Conservation (phyloP, 2,113 vertebrate genomes). For the Callionymus lyra region DNA sequence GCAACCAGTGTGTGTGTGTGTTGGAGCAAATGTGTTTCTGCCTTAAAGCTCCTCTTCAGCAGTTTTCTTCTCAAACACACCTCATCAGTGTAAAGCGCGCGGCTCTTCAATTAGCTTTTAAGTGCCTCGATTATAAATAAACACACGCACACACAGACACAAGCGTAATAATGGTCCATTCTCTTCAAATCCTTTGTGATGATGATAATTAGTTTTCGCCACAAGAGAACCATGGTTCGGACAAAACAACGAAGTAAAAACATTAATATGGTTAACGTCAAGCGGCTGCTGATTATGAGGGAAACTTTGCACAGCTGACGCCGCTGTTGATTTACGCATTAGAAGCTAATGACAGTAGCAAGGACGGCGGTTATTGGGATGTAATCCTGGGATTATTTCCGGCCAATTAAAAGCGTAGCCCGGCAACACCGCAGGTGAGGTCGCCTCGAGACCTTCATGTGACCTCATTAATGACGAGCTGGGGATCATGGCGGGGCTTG, state of each 20-base stretch:
- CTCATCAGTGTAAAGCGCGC: conserved; percentile 25
- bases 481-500: conserved; percentile 25
- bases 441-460: conserved; percentile 23
- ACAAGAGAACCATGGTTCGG: conserved; percentile 20
- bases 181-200: conserved; percentile 23
- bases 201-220: conserved; percentile 28
- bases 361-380: conserved; percentile 35
- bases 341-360: conserved; percentile 18
- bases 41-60: conserved; percentile 19
- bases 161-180: conserved; percentile 17
- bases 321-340: conserved; percentile 41
- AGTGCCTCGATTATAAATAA: conserved; percentile 29
- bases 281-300: conserved; percentile 15
- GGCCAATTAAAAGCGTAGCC: conserved; percentile 62
- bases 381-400: conserved; percentile 37
- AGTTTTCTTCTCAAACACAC: conserved; percentile 27
- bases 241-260: conserved; percentile 1
- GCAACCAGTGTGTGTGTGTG: conserved; percentile 5
- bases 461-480: conserved; percentile 45
- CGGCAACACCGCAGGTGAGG: conserved; percentile 36
- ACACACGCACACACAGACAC: conserved; percentile 3
- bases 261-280: conserved; percentile 14
- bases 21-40: conserved; percentile 10
- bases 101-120: conserved; percentile 29
- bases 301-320: conserved; percentile 16